phyloP scores from a whole-genome alignment of 2,797 vertebrate genomes.

The Catharus ustulatus region DNA sequence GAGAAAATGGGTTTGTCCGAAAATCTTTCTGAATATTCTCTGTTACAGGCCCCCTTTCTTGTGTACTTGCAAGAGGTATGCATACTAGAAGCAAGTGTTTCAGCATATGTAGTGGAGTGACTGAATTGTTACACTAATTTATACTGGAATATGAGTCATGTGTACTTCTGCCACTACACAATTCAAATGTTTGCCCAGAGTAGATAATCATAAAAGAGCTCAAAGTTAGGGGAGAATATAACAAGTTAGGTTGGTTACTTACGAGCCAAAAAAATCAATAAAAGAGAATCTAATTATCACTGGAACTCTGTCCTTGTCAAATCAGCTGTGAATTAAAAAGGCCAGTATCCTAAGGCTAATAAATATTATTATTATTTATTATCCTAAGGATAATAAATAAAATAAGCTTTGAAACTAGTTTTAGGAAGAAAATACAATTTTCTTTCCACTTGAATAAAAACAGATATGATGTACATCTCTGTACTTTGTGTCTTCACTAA shows the following conservation, averaged over 20 bases:
- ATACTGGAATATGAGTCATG: neutral
- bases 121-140: neutral
- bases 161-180: neutral
- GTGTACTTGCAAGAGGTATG: neutral
- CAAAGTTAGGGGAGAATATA: neutral
- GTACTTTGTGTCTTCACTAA: neutral
- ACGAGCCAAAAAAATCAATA: conserved; percentile 25
- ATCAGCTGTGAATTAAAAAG: conserved; percentile 14
- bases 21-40: neutral
- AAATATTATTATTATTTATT: too few species aligned
- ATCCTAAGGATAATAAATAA: neutral
- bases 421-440: neutral
- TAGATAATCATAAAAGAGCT: conserved; percentile 1
- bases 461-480: neutral
- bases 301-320: conserved; percentile 17
- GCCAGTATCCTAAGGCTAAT: neutral
- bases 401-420: neutral
- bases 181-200: neutral
- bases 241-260: conserved; percentile 23
- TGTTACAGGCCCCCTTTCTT: neutral
- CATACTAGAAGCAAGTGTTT: neutral
- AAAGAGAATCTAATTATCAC: conserved; percentile 15
- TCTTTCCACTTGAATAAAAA: neutral
- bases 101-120: neutral
- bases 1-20: neutral